Percentiles rank a stretch among this genome's conserved stretches.
Conservation (phyloP, 2,888 invertebrate species). For the Rapana venosa region DNA sequence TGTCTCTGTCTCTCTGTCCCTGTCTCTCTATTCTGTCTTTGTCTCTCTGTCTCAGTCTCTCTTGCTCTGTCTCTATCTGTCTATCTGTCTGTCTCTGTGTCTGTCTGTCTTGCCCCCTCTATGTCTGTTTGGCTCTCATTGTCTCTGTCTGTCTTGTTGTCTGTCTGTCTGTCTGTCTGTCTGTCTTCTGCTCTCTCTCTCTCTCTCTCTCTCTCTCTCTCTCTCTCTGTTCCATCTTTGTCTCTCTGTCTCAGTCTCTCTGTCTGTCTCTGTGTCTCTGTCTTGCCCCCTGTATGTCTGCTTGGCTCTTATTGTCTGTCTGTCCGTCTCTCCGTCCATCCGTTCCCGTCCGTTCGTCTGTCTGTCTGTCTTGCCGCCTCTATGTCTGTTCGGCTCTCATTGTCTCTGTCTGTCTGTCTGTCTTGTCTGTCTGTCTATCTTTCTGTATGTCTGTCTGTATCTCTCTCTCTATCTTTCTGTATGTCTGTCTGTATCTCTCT, state of each 20-base stretch:
- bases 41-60: not conserved
- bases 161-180: not conserved
- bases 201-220: not conserved
- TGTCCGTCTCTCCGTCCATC: no score
- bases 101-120: no score
- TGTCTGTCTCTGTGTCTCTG: not conserved
- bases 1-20: not conserved
- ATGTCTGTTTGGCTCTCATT: not conserved
- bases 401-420: not conserved
- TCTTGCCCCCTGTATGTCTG: not conserved
- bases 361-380: not conserved
- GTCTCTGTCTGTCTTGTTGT: not conserved
- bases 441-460: not conserved
- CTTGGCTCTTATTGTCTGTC: no score
- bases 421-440: not conserved
- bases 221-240: not conserved
- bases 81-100: no score
- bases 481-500: not conserved
- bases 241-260: not conserved
- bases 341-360: no score
- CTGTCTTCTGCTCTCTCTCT: no score
- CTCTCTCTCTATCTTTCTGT: not conserved
- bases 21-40: not conserved
- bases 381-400: not conserved
- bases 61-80: not conserved